A percentile compares a stretch with the other conserved stretches of the same genome.
Evolutionary conservation across 2,888 invertebrate genomes (phyloP).

Genomic region (Julus scanicus): DNA sequence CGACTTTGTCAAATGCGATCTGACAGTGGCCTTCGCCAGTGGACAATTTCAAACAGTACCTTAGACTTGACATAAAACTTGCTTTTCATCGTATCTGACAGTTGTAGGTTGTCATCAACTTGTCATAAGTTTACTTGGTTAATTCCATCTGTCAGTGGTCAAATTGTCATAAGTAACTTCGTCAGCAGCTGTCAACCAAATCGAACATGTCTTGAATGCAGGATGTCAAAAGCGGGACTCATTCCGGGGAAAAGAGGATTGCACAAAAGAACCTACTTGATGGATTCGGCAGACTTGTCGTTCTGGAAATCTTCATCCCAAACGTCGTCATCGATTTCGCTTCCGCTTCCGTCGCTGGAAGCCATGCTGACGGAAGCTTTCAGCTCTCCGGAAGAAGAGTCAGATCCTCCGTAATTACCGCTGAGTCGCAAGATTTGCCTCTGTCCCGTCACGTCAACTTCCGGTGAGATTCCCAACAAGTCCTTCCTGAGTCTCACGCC

Average conservation of each 20-base stretch:
- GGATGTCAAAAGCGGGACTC: no score
- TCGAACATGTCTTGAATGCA: no score
- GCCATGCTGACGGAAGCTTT: constrained; percentile 3
- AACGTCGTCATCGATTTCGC: constrained; percentile 19
- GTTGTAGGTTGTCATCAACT: no score
- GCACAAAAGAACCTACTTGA: neutral
- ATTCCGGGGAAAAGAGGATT: neutral
- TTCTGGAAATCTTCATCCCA: constrained; percentile 5
- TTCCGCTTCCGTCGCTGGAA: neutral
- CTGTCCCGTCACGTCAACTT: neutral
- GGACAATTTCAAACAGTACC: no score
- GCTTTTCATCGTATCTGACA: no score
- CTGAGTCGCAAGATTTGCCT: neutral
- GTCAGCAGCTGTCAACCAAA: no score
- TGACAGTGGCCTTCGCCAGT: no score
- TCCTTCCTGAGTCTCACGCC: neutral
- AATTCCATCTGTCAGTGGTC: no score
- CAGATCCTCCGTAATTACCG: neutral
- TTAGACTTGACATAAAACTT: no score
- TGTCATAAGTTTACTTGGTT: no score
- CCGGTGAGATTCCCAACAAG: neutral
- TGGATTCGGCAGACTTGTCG: neutral
- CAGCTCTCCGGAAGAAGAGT: neutral
- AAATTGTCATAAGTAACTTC: no score
- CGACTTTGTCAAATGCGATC: no score